Percentiles rank a stretch among this genome's conserved stretches.
phyloP scores from a whole-genome alignment of 2,113 vertebrate genomes.

The Dipodomys ordii region DNA sequence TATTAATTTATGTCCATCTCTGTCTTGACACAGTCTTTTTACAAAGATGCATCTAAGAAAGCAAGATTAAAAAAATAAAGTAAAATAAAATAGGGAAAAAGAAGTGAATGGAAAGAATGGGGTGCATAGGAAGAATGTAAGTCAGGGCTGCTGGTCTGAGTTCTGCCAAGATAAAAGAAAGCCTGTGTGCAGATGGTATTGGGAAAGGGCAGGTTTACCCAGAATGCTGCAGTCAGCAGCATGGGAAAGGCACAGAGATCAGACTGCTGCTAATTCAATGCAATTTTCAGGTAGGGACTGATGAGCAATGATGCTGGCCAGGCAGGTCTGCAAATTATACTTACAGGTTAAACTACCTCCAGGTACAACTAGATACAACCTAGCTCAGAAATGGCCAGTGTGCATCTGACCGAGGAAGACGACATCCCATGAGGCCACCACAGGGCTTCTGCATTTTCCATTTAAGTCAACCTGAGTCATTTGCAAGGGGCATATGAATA shows the following conservation, averaged over 20 bases:
- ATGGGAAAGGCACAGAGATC: background rate
- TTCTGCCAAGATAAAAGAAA: background rate
- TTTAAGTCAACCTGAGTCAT: background rate
- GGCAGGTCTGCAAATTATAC: background rate
- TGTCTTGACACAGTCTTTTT: background rate
- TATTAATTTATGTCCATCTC: background rate
- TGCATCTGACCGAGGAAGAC: background rate
- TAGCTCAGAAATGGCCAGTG: background rate
- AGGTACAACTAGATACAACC: background rate
- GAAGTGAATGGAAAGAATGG: background rate
- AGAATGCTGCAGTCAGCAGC: background rate
- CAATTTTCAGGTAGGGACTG: background rate
- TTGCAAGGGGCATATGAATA: background rate
- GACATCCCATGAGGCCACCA: too few relatives aligned
- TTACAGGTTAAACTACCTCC: background rate
- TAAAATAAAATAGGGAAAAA: background rate
- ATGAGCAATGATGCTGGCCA: background rate
- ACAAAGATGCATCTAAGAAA: background rate
- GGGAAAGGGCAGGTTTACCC: too few relatives aligned
- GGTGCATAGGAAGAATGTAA: background rate
- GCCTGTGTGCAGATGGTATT: too few relatives aligned
- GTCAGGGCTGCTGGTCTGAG: background rate
- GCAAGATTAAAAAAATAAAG: background rate
- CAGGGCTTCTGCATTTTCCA: background rate
- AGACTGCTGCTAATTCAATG: background rate